Evolutionary conservation across 1,140 invertebrate species (phyloP).

Genomic region (Diorhabda carinulata): DNA sequence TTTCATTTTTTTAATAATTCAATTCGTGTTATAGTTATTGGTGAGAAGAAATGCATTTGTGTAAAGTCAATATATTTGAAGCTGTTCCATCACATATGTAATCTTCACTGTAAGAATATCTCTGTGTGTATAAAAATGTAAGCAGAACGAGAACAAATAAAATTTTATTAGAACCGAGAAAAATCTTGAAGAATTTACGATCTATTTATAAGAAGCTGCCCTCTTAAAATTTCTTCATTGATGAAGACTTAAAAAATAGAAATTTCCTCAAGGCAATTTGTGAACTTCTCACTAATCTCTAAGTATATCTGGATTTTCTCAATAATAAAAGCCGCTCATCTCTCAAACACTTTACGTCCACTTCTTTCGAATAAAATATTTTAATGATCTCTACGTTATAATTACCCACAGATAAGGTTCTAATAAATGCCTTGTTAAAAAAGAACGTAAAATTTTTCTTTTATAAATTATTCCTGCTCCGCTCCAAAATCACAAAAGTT

Average conservation of each 20-base stretch:
- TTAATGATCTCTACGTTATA: slow-evolving; percentile 18
- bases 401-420: not conserved
- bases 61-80: too few species aligned
- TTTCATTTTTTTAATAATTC: too few species aligned
- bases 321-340: slow-evolving; percentile 20
- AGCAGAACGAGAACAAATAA: too few species aligned
- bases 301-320: slow-evolving; percentile 22
- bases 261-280: slow-evolving; percentile 19
- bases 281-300: slow-evolving; percentile 21
- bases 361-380: slow-evolving; percentile 19
- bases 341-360: slow-evolving; percentile 17
- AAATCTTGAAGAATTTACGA: too few species aligned
- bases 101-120: too few species aligned
- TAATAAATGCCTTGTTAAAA: slow-evolving; percentile 10
- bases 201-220: too few species aligned
- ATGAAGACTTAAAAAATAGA: not conserved
- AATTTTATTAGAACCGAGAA: too few species aligned
- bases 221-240: too few species aligned
- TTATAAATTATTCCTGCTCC: slow-evolving; percentile 8
- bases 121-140: too few species aligned
- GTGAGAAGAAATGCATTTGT: too few species aligned
- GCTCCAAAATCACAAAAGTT: slow-evolving; percentile 10
- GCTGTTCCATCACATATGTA: too few species aligned
- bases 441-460: slow-evolving; percentile 10
- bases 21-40: too few species aligned